Evolutionary conservation across 2,888 invertebrate species (phyloP).

Genomic region (Limnephilus rhombicus): DNA sequence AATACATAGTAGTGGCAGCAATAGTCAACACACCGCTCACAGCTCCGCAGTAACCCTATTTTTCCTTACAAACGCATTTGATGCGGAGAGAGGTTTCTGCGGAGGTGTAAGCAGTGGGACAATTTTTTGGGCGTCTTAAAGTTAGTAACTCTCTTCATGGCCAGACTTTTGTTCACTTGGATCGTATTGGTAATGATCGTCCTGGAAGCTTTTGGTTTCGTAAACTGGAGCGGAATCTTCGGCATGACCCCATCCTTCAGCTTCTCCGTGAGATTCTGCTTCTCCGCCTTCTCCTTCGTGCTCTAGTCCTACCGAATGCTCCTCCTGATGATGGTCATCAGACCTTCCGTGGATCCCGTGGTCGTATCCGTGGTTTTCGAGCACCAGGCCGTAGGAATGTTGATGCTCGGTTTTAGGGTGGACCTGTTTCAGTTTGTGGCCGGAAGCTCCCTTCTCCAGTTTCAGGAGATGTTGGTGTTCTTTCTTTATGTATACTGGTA

Average conservation of each 20-base stretch:
- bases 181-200: background rate
- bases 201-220: constrained; percentile 50
- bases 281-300: constrained; percentile 67
- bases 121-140: background rate
- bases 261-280: constrained; percentile 39
- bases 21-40: background rate
- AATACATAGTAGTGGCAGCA: background rate
- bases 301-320: constrained; percentile 67
- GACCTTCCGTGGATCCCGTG: constrained; percentile 68
- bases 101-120: background rate
- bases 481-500: constrained; percentile 84
- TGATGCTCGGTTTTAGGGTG: constrained; percentile 80
- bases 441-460: constrained; percentile 81
- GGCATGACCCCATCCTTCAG: constrained; percentile 37
- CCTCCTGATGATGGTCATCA: constrained; percentile 58
- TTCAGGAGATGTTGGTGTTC: constrained; percentile 82
- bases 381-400: constrained; percentile 79
- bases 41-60: background rate
- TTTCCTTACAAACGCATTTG: background rate
- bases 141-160: constrained; percentile 21
- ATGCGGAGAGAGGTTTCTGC: background rate
- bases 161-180: constrained; percentile 21
- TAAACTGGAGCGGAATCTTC: constrained; percentile 47
- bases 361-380: constrained; percentile 78
- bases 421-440: constrained; percentile 79